Percentiles rank a stretch among this genome's conserved stretches.
Evolutionary conservation across 2,888 invertebrate genomes (phyloP).

Genomic region (Drosophila affinis): DNA sequence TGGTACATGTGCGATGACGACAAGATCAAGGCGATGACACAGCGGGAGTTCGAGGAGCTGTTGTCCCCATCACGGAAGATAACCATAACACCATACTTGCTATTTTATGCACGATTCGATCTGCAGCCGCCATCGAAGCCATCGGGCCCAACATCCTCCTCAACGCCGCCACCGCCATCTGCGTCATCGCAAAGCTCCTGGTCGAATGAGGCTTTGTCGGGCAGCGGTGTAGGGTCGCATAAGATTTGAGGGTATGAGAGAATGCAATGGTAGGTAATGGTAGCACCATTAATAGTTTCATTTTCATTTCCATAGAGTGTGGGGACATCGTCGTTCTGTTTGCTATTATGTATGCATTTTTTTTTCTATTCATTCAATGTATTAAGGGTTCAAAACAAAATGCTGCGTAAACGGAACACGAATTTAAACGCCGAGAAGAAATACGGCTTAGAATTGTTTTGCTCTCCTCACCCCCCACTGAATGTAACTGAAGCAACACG

Average conservation of each 20-base stretch:
- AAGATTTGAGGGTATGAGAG: conserved; percentile 73
- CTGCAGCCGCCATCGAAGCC: conserved; percentile 70
- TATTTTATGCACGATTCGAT: conserved; percentile 91
- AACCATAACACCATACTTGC: conserved; percentile 93
- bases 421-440: conserved; percentile 72
- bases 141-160: conserved; percentile 53
- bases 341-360: conserved; percentile 33
- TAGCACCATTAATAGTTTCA: neutral
- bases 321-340: conserved; percentile 9
- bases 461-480: conserved; percentile 6
- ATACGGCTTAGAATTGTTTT: conserved; percentile 53
- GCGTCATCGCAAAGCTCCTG: conserved; percentile 71
- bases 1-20: conserved; percentile 97
- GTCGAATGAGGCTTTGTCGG: conserved; percentile 79
- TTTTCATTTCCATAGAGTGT: neutral
- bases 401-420: conserved; percentile 54
- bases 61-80: conserved; percentile 89
- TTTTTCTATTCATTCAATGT: conserved; percentile 23
- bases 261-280: conserved; percentile 13
- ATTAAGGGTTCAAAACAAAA: conserved; percentile 13
- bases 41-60: conserved; percentile 91
- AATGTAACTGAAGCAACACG: conserved; percentile 13
- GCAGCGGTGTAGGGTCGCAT: conserved; percentile 53
- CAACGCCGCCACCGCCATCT: conserved; percentile 61
- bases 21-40: conserved; percentile 90